A percentile compares a stretch with the other conserved stretches of the same genome.
Conservation (phyloP, 2,113 vertebrate genomes). For the Menidia beryllina region DNA sequence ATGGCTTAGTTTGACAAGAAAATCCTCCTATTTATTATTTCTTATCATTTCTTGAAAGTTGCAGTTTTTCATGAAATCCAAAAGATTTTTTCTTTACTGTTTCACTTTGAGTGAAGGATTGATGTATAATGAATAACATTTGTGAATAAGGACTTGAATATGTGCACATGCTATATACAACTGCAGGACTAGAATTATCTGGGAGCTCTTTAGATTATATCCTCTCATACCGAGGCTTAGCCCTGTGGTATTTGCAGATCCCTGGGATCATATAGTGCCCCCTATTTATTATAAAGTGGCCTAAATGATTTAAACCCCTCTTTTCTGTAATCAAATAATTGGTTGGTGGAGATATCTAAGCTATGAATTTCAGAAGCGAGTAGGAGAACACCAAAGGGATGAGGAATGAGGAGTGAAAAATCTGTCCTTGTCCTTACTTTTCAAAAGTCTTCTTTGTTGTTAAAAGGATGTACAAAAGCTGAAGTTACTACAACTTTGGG, state of each 20-base stretch:
- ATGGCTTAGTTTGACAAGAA: neutral
- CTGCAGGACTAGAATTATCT: slow-evolving; percentile 34
- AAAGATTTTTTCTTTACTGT: neutral
- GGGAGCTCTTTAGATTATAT: slow-evolving; percentile 57
- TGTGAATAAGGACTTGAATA: neutral
- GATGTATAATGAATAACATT: neutral
- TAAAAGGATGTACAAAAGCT: slow-evolving; percentile 27
- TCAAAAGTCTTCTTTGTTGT: slow-evolving; percentile 60
- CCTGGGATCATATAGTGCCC: slow-evolving; percentile 56
- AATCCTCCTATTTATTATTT: neutral
- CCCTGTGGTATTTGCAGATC: slow-evolving; percentile 64
- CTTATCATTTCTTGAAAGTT: neutral
- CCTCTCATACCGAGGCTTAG: slow-evolving; percentile 67
- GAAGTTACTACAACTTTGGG: slow-evolving; percentile 20
- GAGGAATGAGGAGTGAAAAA: slow-evolving; percentile 51
- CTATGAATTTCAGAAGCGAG: slow-evolving; percentile 64
- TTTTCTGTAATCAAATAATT: slow-evolving; percentile 83
- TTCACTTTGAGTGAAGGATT: neutral
- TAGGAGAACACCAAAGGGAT: slow-evolving; percentile 52
- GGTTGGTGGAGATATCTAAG: slow-evolving; percentile 74
- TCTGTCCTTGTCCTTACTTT: slow-evolving; percentile 67
- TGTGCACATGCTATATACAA: slow-evolving; percentile 3
- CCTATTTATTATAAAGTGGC: slow-evolving; percentile 69
- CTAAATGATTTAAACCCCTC: slow-evolving; percentile 75
- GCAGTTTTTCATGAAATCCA: neutral